A percentile compares a stretch with the other conserved stretches of the same genome.
phyloP scores from a whole-genome alignment of 2,113 vertebrate genomes.

The Dinomys branickii region DNA sequence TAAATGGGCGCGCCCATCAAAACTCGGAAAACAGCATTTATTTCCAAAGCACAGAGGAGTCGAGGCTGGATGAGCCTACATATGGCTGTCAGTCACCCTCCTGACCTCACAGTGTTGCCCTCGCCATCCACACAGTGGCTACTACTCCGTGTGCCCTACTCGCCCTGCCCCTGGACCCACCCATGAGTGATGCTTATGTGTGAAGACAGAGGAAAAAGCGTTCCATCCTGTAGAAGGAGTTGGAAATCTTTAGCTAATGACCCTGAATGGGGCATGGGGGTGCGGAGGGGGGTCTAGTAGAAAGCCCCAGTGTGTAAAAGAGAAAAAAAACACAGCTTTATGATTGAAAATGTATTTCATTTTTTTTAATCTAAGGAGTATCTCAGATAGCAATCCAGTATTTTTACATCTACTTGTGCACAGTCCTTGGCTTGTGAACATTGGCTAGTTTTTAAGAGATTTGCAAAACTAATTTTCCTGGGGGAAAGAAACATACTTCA shows the following conservation, averaged over 20 bases:
- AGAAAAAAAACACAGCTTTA: neutral
- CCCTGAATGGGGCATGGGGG: neutral
- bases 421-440: constrained; percentile 17
- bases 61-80: neutral
- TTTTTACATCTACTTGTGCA: constrained; percentile 44
- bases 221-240: neutral
- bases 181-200: neutral
- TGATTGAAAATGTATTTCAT: constrained; percentile 41
- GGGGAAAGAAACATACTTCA: neutral
- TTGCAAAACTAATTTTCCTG: constrained; percentile 44
- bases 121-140: neutral
- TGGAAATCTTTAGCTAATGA: constrained; percentile 8
- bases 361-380: constrained; percentile 56
- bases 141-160: neutral
- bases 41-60: constrained; percentile 40
- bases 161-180: neutral
- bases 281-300: neutral
- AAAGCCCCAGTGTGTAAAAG: neutral
- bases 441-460: constrained; percentile 47
- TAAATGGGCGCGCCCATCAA: neutral
- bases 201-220: neutral
- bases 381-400: constrained; percentile 5
- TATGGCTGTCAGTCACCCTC: neutral
- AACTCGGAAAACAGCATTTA: neutral
- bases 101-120: neutral